Evolutionary conservation across 2,888 invertebrate species (phyloP), one percentile per base, ranked within the genome.

Genomic region (Mesopsocus fuscifrons): DNA sequence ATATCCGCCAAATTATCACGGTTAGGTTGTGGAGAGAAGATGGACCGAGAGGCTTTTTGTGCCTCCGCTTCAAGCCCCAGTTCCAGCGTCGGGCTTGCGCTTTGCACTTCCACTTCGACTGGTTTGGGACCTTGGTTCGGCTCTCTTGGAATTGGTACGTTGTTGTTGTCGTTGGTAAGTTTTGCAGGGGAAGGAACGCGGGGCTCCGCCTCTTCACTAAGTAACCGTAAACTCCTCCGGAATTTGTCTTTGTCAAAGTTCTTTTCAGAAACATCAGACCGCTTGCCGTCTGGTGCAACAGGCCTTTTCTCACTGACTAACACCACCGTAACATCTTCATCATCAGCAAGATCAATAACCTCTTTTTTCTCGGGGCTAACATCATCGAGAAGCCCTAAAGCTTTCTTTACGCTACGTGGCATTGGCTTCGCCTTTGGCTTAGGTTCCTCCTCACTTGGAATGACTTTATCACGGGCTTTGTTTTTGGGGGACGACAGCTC

Each of bases 21-120:
- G 23, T 58, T 56, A 13, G 71, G 72, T 48, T 75, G 77, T 3
- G 80, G 79, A 1, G 79, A 79, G 58, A 78, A 79, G 56, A 79
- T 74, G 1, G 77, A 74, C 42, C 74, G 66, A 21, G 47, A 45
- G n/a, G 52, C 47, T 44, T 52, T 53, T 43, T 51, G 51, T n/a
- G 52, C 49, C 34, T 52, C 52, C 26, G 31, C 33, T 26, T 41
- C 43, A 18, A 26, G 35, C 11, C 43, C 45, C 8, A 47, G 34
- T 18, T 47, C 47, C n/a, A 46, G 33, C 26, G 33, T 16, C n/a
- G n/a, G n/a, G n/a, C n/a, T n/a, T n/a, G n/a, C n/a, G n/a, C n/a
- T n/a, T n/a, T n/a, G n/a, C n/a, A n/a, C n/a, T n/a, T n/a, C n/a
- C n/a, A n/a, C n/a, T n/a, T n/a, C n/a, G n/a, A n/a, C n/a, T n/a